Base-by-base conservation (phyloP, 2,113 vertebrate species). In the Megalops atlanticus region DNA sequence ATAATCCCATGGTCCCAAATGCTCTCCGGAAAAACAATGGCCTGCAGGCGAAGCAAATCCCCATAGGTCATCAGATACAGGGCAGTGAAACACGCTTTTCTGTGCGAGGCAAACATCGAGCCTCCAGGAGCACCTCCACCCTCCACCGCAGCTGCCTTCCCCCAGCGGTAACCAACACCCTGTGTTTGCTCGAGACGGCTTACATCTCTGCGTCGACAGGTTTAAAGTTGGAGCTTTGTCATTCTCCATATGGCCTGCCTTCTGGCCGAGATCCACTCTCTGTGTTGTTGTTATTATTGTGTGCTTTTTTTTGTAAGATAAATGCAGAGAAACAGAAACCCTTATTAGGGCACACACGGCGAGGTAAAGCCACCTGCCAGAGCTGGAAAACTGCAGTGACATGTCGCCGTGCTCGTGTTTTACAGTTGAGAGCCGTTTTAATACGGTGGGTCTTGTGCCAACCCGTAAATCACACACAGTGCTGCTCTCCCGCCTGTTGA, bases 391-490 rank as follows among this genome's bases (percentile, higher is more conserved):
- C 72, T 83, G 85, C 82, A 79, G 84, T 80, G 84, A 80, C 76
- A 76, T 78, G 79, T 86, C 84, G 71, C 81, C 80, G 36, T 24
- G 45, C 21, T 24, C 1, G 35, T 74, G 71, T 64, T 75, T 81
- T 35, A 21, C n/a, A 33, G 6, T 49, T 87, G 84, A 80, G 79
- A 80, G 80, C 69, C 39, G 49, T 77, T 47, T 83, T 84, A 83
- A 80, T 73, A 83, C 79, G 74, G 80, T 16, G 58, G 84, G 81
- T 86, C 84, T 86, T 64, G 83, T 86, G 84, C 82, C 85, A 84
- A 74, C 78, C 77, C 83, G 79, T 85, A 90, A 89, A 90, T 90
- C 86, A 83, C 76, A 27, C 16, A n/a, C 27, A 71, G 77, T 2
- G 16, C 2, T 6, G 58, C 79, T 85, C 84, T 81, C 84, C 81